Conservation (phyloP, 2,888 invertebrate genomes). For the Dynastes hyllus region DNA sequence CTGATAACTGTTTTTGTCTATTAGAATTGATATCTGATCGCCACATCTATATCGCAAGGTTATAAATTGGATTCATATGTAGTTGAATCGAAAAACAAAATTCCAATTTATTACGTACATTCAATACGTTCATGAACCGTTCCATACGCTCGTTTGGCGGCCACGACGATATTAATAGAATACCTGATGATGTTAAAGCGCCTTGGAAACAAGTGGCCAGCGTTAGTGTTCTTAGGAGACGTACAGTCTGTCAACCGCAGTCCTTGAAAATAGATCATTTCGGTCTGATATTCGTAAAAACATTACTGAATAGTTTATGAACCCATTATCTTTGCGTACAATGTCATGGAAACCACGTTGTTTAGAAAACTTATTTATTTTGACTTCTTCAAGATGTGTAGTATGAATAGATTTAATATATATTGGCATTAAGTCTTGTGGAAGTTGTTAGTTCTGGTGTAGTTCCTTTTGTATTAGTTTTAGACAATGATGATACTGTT, state of each 20-base stretch:
- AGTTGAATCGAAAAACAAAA: not conserved
- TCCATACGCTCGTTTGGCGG: conserved; percentile 41
- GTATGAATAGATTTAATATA: too few relatives aligned
- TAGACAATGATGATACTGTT: too few relatives aligned
- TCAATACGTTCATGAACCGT: conserved; percentile 14
- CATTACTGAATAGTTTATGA: not conserved
- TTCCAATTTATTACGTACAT: not conserved
- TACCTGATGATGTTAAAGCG: conserved; percentile 54
- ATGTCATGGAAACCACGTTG: too few relatives aligned
- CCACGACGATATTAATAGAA: conserved; percentile 57
- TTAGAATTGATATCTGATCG: too few relatives aligned
- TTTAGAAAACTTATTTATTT: too few relatives aligned
- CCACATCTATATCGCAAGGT: too few relatives aligned
- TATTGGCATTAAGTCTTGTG: too few relatives aligned
- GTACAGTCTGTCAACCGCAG: conserved; percentile 56
- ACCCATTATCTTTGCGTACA: not conserved
- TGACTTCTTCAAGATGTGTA: too few relatives aligned
- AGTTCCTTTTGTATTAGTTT: too few relatives aligned
- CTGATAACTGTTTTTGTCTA: too few relatives aligned
- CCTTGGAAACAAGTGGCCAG: conserved; percentile 58
- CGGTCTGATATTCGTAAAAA: not conserved
- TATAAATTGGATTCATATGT: too few relatives aligned
- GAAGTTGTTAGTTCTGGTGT: too few relatives aligned
- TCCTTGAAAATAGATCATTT: conserved; percentile 32
- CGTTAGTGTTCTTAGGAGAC: conserved; percentile 58